These are phyloP conservation scores for Uropsilus gracilis DNA, from an alignment of 2,113 vertebrate species.

Conservation along the genomic window DNA sequence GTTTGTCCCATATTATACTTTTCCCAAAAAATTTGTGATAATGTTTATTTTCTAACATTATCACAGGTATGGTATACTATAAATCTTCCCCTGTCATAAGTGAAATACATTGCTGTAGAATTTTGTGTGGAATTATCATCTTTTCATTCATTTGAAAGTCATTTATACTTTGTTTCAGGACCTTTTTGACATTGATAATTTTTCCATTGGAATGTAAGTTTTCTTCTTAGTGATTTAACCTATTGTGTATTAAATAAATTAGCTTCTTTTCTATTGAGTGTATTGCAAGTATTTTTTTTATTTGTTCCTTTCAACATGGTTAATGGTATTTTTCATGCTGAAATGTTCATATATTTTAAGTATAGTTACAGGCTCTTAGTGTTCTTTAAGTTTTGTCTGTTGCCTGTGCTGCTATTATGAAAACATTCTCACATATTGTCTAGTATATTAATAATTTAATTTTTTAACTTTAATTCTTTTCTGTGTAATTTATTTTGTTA, in stretches of 20 bases:
- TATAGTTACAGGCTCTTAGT: neutral
- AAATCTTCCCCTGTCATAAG: too few relatives aligned
- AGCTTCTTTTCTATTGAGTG: neutral
- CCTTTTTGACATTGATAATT: neutral
- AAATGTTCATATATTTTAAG: neutral
- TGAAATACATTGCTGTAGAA: neutral
- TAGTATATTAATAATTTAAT: slow-evolving; percentile 40
- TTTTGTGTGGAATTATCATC: neutral
- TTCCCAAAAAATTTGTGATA: neutral
- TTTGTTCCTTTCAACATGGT: neutral
- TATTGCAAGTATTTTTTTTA: neutral
- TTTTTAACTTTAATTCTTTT: slow-evolving; percentile 6
- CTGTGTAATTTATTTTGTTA: slow-evolving; percentile 33
- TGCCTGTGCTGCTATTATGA: neutral
- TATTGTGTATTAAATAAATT: neutral
- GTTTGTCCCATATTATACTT: neutral
- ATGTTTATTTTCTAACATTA: neutral
- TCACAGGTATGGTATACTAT: too few relatives aligned
- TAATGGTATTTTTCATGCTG: neutral
- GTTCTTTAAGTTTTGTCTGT: neutral
- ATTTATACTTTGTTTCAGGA: neutral
- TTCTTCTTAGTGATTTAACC: neutral
- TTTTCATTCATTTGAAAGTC: neutral
- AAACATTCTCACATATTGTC: slow-evolving; percentile 13
- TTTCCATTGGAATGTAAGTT: neutral